Conservation (phyloP, 2,888 invertebrate genomes). For the Galerucella calmariensis region DNA sequence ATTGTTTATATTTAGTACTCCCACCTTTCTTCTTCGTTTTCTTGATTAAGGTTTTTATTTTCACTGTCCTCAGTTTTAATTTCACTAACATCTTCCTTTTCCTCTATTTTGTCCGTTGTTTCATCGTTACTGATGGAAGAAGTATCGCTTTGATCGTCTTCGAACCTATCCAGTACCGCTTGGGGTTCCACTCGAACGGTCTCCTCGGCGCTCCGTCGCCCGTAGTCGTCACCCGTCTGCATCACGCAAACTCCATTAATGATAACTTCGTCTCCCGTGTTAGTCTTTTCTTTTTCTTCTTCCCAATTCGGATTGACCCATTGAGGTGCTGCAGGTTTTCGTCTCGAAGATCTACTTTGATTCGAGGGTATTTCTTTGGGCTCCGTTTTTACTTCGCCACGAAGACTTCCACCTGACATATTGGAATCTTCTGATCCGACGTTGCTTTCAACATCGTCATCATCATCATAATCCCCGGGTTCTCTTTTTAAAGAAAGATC, state of each 20-base stretch:
- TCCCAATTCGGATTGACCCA: constrained; percentile 97
- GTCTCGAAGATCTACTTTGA: constrained; percentile 72
- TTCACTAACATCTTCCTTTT: constrained; percentile 52
- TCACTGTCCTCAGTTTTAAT: constrained; percentile 55
- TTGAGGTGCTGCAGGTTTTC: constrained; percentile 96
- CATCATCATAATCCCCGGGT: constrained; percentile 82
- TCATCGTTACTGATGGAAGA: constrained; percentile 62
- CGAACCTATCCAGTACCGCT: constrained; percentile 74
- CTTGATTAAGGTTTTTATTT: constrained; percentile 69
- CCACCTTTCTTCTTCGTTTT: constrained; percentile 74
- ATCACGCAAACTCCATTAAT: constrained; percentile 95
- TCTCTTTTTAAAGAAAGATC: constrained; percentile 87
- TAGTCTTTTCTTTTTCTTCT: constrained; percentile 71
- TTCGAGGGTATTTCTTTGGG: constrained; percentile 65
- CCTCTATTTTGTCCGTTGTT: constrained; percentile 46
- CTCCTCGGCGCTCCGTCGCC: constrained; percentile 70
- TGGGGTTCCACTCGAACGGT: constrained; percentile 83
- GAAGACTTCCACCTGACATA: constrained; percentile 65
- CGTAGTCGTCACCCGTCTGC: constrained; percentile 84
- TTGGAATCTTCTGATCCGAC: constrained; percentile 77
- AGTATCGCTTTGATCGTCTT: constrained; percentile 68
- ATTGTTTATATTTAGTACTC: constrained; percentile 65
- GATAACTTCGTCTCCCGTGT: constrained; percentile 82
- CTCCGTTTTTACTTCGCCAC: constrained; percentile 71
- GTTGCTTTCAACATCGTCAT: constrained; percentile 82